Evolutionary conservation across 2,113 vertebrate species (phyloP), one percentile per base, ranked within the genome.

Genomic region (Cairina moschata): DNA sequence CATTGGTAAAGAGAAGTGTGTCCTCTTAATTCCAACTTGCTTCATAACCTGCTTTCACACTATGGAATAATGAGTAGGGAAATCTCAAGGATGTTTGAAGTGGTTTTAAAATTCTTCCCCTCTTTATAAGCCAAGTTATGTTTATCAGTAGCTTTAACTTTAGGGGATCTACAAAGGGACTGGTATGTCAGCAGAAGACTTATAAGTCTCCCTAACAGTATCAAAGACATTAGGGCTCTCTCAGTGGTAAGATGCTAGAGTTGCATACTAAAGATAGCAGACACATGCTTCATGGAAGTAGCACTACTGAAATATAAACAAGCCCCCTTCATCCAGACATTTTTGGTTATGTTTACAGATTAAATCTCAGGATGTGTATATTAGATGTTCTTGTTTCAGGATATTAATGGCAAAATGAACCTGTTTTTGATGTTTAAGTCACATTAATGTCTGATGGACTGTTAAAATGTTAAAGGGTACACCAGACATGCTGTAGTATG

Each of bases 301-400:
- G 97, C 97, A 93, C 95, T 92, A 93, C 91, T 69, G 94, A 96
- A 98, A 96, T 93, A 88, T 98, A 98, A 98, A 98, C 98, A 98
- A 89, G 91, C 75, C 83, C 79, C 95, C 96, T 93, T 95, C 88
- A 91, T 96, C 96, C 96, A 97, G 98, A 98, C 89, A 94, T 97
- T 95, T 92, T 90, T 95, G 95, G 97, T 95, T 97, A 96, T 98
- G 98, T 98, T 98, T 98, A 98, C 96, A 98, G 98, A 98, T 97
- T 97, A 96, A 96, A 97, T 98, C 98, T 98, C 98, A 98, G 98
- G 97, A 97, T 98, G 98, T 98, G 97, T 98, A 98, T 97, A 97
- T 96, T 98, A 93, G 88, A 95, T 86, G 95, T 97, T 97, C 98
- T 97, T 97, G 94, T 98, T 98, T 95, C 96, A 96, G 96, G 97